phyloP scores from a whole-genome alignment of 2,113 vertebrate genomes.

The Nothobranchius furzeri region DNA sequence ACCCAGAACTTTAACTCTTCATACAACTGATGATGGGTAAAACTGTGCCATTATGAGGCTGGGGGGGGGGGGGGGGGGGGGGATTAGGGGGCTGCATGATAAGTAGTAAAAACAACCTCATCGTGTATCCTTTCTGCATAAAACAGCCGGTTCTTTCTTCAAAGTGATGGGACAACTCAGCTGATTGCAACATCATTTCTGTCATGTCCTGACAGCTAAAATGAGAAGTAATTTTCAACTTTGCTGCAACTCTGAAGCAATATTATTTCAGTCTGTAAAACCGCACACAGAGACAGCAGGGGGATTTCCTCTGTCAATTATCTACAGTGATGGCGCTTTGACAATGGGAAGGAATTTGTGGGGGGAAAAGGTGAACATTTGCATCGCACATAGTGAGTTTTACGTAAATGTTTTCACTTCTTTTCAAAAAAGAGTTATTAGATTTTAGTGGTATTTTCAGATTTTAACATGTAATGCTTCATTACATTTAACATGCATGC shows the following conservation, averaged over 20 bases:
- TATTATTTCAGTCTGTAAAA: conserved; percentile 23
- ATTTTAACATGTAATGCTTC: no score
- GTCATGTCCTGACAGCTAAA: conserved; percentile 20
- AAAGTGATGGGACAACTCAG: conserved; percentile 21
- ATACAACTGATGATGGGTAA: conserved; percentile 41
- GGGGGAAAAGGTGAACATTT: no score
- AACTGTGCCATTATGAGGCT: conserved; percentile 36
- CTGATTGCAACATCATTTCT: conserved; percentile 18
- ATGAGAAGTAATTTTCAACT: conserved; percentile 26
- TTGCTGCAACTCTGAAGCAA: conserved; percentile 25
- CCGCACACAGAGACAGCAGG: conserved; percentile 4
- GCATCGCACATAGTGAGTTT: no score
- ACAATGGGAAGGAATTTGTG: no score
- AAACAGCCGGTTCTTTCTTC: conserved; percentile 23
- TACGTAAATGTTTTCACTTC: no score
- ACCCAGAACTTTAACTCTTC: conserved; percentile 48
- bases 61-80: background rate
- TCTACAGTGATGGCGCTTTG: no score
- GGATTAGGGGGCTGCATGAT: conserved; percentile 5
- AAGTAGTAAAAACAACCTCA: conserved; percentile 6
- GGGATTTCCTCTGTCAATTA: conserved; percentile 8
- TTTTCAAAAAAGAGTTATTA: no score
- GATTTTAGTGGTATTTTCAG: no score
- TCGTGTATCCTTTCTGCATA: conserved; percentile 19
- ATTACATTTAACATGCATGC: no score